Evolutionary conservation across 1,140 invertebrate species (phyloP).

Genomic region (Aphelenchoides fujianensis): DNA sequence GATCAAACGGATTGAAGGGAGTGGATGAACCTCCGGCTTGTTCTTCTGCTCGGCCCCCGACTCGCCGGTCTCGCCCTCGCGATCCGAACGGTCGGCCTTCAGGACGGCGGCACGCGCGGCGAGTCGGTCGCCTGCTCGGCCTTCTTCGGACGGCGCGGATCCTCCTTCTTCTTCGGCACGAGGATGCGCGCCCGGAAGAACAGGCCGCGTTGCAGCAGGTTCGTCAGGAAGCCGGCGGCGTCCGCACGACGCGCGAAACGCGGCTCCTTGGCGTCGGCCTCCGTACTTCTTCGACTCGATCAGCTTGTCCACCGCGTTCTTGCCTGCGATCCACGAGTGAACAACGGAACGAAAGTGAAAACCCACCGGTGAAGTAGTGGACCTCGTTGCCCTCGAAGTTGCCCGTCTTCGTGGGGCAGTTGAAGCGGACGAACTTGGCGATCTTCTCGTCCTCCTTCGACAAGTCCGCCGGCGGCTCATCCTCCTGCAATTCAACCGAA

Average conservation of each 20-base stretch:
- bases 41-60: slow-evolving; percentile 14
- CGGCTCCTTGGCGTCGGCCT: slow-evolving; percentile 70
- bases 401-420: slow-evolving; percentile 86
- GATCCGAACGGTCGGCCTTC: slow-evolving; percentile 26
- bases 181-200: slow-evolving; percentile 56
- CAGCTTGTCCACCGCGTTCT: slow-evolving; percentile 83
- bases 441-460: slow-evolving; percentile 86
- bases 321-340: slow-evolving; percentile 61
- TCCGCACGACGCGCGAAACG: slow-evolving; percentile 78
- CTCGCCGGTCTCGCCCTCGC: slow-evolving; percentile 13
- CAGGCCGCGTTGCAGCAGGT: slow-evolving; percentile 63
- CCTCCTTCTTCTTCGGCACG: slow-evolving; percentile 64
- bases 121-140: slow-evolving; percentile 8
- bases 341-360: slow-evolving; percentile 23
- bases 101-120: background rate
- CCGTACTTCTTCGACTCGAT: slow-evolving; percentile 89
- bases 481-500: too few relatives aligned
- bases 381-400: slow-evolving; percentile 92
- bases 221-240: slow-evolving; percentile 76
- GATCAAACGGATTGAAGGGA: too few relatives aligned
- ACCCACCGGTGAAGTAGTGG: slow-evolving; percentile 85
- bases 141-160: slow-evolving; percentile 70
- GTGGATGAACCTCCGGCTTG: slow-evolving; percentile 7
- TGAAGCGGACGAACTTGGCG: slow-evolving; percentile 86
- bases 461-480: slow-evolving; percentile 28